Base-by-base conservation (phyloP, 2,888 invertebrate genomes). In the Nebria salina region DNA sequence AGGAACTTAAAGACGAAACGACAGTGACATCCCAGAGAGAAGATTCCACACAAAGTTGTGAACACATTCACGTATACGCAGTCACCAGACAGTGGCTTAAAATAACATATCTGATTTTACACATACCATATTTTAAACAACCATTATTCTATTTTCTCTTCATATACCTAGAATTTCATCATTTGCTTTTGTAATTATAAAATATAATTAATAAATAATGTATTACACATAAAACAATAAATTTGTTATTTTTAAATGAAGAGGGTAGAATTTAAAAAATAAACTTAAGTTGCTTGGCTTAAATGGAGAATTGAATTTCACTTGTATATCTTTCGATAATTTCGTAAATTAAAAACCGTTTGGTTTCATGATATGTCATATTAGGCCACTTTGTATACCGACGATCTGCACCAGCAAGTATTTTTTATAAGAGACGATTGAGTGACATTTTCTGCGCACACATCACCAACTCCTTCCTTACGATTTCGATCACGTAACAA, bases 11-110 rank as follows among this genome's bases (percentile, higher is more conserved):
- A 54, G 70, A 25, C 74, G 65, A 42, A 74, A 75, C 75, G 79
- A 79, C 79, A 79, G 73, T 79, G 79, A 79, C 79, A 79, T 79
- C 79, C 75, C 54, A 54, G 75, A 79, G 72, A 77, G 74, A 34
- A 79, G 79, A 79, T 79, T 79, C 75, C 79, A 73, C 74, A 74
- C 79, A 79, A 79, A 73, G 74, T 79, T 79, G 74, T 79, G 74
- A 79, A 79, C 79, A 79, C 73, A 73, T 41, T 41, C 42, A 73
- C 73, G 42, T 41, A 73, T 41, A 73, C 42, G 15, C 42, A 13
- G 26, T n/a, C 73, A n/a, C 6, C 13, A 25, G 2, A 68, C 68
- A 13, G 8, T 15, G 68, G 25, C 15, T 15, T 68, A 25, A 68
- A 68, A 68, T 13, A 13, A 15, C 25, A 68, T 5, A 65, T 54